Base-by-base conservation (phyloP, 1,140 invertebrate species). In the Portunus trituberculatus region DNA sequence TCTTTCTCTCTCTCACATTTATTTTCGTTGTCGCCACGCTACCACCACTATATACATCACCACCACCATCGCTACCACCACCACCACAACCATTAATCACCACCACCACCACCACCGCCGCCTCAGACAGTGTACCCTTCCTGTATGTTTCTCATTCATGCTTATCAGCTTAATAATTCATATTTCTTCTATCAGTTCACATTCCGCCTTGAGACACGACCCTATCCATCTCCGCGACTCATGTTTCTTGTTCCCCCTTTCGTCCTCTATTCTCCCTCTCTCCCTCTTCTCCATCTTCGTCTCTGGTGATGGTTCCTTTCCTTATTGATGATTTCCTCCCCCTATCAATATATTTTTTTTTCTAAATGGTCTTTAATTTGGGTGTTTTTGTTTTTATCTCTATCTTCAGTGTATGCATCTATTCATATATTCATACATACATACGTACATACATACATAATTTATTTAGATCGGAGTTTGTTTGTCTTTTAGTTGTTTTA, bases 171-270 rank as follows among this genome's bases (percentile, higher is more conserved):
- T 59, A 48, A 91, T 91, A 91, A 91, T 59, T 91, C 31, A 59
- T 52, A 52, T 91, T 91, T 91, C 89, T 52, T 91, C 89, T 91
- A 91, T 91, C 89, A 59, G 32, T 91, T 91, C 89, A 52, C 89
- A 91, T 91, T 91, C 89, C 59, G 20, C n/a, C 10, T 0, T 91
- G 89, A 91, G 48, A 59, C 28, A 91, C 59, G 89, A 29, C 28
- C 46, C 89, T 14, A 91, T 91, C 48, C 89, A 59, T 91, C 89
- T 91, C 89, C 31, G 8, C 16, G 39, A 87, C 67, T 32, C 59
- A 52, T 91, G 48, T 59, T 91, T 91, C 45, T 91, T 91, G 46
- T 59, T 91, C 89, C 46, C 45, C 31, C 46, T 32, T 59, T 39
- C 89, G 16, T 46, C 31, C 67, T n/a, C 67, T n/a, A 25, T 16